Percentiles rank a stretch among this genome's conserved stretches.
These are phyloP conservation scores for Kuschelorhynchus macadamiae DNA, from an alignment of 2,888 invertebrate genomes.

Conservation along the genomic window DNA sequence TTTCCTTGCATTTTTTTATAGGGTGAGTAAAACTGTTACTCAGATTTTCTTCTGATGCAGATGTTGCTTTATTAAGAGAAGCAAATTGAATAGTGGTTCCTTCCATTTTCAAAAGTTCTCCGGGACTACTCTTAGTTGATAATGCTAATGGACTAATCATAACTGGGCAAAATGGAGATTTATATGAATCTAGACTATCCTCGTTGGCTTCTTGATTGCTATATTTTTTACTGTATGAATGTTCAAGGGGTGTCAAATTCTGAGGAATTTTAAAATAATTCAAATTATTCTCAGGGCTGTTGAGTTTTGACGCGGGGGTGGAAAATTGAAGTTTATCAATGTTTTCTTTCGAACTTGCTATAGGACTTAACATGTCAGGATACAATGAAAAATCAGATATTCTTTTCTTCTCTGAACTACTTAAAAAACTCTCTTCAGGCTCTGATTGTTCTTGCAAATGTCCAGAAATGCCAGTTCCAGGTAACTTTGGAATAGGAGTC, in stretches of 20 bases:
- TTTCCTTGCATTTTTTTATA: no score
- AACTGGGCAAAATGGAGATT: conserved; percentile 18
- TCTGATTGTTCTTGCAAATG: background rate
- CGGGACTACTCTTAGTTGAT: conserved; percentile 32
- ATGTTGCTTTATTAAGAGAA: no score
- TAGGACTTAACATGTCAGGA: conserved; percentile 18
- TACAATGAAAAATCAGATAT: conserved; percentile 10
- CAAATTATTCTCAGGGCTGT: conserved; percentile 10
- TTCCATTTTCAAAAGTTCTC: background rate
- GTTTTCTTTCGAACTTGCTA: conserved; percentile 15
- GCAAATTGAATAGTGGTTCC: background rate
- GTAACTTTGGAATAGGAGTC: background rate
- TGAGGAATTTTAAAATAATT: conserved; percentile 9
- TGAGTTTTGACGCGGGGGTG: background rate
- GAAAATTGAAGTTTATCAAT: background rate
- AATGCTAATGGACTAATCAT: conserved; percentile 44
- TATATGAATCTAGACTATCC: conserved; percentile 6
- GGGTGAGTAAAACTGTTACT: no score
- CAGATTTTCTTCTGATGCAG: no score
- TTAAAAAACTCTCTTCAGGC: background rate
- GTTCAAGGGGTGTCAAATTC: no score
- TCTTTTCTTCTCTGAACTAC: background rate
- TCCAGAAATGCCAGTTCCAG: background rate
- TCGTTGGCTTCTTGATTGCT: background rate
- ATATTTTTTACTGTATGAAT: no score